These are phyloP conservation scores for Sorex araneus DNA, from an alignment of 2,113 vertebrate species.

Conservation along the genomic window DNA sequence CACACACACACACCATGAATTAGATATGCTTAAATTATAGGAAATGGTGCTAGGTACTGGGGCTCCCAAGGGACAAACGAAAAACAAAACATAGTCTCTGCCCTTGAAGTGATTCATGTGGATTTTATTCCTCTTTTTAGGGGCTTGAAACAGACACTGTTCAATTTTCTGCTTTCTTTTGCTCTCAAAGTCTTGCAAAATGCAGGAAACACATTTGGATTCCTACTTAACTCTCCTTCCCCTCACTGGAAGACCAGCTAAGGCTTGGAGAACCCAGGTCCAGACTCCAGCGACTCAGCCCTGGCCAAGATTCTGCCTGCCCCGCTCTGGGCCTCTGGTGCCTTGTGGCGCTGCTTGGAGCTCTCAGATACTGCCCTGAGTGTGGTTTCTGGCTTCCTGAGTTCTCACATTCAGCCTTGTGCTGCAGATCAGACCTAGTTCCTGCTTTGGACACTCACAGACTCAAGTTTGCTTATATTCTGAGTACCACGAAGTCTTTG, in stretches of 20 bases:
- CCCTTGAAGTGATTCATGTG: neutral
- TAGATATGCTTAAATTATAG: slow-evolving; percentile 61
- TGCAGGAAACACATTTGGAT: neutral
- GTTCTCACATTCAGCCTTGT: slow-evolving; percentile 66
- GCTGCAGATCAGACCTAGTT: slow-evolving; percentile 45
- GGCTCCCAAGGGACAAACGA: neutral
- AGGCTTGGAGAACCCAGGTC: neutral
- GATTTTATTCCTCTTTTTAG: slow-evolving; percentile 54
- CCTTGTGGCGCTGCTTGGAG: neutral
- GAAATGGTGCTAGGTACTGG: slow-evolving; percentile 1
- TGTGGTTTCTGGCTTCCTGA: slow-evolving; percentile 78
- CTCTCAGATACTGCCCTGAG: neutral
- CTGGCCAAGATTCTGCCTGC: neutral
- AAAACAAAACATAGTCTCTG: neutral
- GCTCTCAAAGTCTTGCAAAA: slow-evolving; percentile 57
- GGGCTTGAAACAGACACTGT: slow-evolving; percentile 17
- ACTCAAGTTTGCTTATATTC: slow-evolving; percentile 17
- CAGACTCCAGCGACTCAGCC: no score
- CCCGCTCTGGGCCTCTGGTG: neutral
- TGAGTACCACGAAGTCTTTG: neutral
- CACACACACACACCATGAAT: neutral
- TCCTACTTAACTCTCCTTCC: slow-evolving; percentile 30
- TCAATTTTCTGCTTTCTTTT: neutral
- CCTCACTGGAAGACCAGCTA: slow-evolving; percentile 13
- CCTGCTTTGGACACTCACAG: slow-evolving; percentile 35